Conservation (phyloP, 2,113 vertebrate genomes). For the Hippocampus guttulatus region DNA sequence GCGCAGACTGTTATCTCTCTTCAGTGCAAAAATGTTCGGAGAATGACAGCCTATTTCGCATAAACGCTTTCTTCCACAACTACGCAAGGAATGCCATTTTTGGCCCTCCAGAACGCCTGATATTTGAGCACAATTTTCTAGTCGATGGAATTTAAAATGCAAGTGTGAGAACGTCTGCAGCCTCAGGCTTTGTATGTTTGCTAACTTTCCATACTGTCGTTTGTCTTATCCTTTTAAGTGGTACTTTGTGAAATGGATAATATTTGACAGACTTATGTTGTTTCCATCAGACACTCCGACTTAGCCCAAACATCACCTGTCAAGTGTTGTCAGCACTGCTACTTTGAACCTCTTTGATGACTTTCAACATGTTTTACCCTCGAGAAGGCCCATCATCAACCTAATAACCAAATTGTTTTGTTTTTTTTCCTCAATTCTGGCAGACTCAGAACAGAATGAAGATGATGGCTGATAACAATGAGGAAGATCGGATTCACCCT, state of each 20-base stretch:
- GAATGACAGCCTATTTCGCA: constrained; percentile 33
- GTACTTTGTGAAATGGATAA: constrained; percentile 50
- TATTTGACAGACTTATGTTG: constrained; percentile 59
- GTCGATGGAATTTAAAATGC: constrained; percentile 58
- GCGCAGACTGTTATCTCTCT: constrained; percentile 45
- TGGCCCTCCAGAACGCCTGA: constrained; percentile 32
- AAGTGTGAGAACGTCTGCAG: constrained; percentile 43
- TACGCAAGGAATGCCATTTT: constrained; percentile 24
- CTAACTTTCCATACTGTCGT: constrained; percentile 44
- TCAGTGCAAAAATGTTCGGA: constrained; percentile 34
- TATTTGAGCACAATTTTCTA: constrained; percentile 59
- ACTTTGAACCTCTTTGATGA: constrained; percentile 48
- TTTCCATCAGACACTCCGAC: constrained; percentile 50
- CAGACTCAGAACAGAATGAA: constrained; percentile 98
- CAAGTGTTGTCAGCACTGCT: constrained; percentile 48
- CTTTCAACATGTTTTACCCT: constrained; percentile 64
- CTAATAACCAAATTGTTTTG: constrained; percentile 34
- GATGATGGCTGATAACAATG: constrained; percentile 88
- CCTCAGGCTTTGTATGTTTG: constrained; percentile 32
- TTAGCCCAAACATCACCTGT: constrained; percentile 58
- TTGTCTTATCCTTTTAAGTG: constrained; percentile 56
- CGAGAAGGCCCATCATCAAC: constrained; percentile 21
- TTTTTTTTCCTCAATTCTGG: constrained; percentile 12
- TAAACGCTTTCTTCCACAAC: constrained; percentile 18
- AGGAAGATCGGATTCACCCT: constrained; percentile 85